Evolutionary conservation across 2,797 vertebrate species (phyloP), one percentile per base, ranked within the genome.

Genomic region (Galaxias olidus): DNA sequence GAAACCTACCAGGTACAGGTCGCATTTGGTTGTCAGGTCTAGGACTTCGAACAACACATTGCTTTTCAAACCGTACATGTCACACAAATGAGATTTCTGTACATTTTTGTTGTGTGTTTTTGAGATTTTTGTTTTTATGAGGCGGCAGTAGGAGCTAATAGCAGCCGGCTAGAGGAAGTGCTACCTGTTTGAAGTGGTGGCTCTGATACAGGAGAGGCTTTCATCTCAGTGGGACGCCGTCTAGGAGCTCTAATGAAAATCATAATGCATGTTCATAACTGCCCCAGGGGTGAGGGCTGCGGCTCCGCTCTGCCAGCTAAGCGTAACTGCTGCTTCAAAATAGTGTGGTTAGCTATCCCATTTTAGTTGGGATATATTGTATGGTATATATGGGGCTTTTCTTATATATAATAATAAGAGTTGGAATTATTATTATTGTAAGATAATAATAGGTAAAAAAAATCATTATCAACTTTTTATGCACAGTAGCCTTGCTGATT

Each of bases 221-320:
- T 93, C 83, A 89, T 92, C 87, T 89, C 80, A 84, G 83, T 62
- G 4, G 85, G 78, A 55, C 76, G 77, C 86, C 80, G 73, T 79
- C 49, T 53, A 65, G 55, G 73, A 77, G 72, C 82, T 74, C 82
- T 90, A 90, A 90, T 90, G 86, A 90, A 91, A 92, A 88, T 90
- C 86, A 89, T 90, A 91, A 89, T 85, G 75, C 74, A 81, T 81
- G 84, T 88, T 88, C 75, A 87, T 84, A 88, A 87, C 77, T 84
- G 69, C 81, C 84, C 69, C 65, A 83, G 81, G 86, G 73, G 66
- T 61, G 63, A 54, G 71, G 61, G 71, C 64, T 59, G 58, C 63
- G 69, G 51, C 64, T 68, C 60, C 61, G 4, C 53, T 73, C 74
- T 74, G 71, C 73, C 71, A 82, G 58, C 74, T 59, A 64, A 77